Evolutionary conservation across 53 echinoderm and acorn worm genomes (phyloP).

Genomic region (Mesocentrotus franciscanus): DNA sequence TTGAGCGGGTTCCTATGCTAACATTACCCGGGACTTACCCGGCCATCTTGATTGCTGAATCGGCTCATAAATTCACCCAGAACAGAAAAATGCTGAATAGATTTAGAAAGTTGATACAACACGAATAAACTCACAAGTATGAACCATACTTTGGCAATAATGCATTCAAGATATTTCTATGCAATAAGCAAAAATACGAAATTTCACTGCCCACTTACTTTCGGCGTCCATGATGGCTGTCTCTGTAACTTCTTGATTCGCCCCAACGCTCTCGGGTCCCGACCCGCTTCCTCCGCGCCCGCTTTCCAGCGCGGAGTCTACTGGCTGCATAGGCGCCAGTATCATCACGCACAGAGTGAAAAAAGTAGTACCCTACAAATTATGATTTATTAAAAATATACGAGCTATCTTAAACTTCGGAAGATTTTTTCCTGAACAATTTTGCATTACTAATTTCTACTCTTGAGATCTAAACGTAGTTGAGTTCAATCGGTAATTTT

Average conservation of each 20-base stretch:
- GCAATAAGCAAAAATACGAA: neutral
- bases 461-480: neutral
- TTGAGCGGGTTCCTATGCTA: slow-evolving; percentile 65
- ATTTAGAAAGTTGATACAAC: neutral
- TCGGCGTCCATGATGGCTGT: slow-evolving; percentile 60
- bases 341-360: slow-evolving; percentile 56
- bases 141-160: neutral
- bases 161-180: neutral
- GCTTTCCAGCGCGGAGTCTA: slow-evolving; percentile 40
- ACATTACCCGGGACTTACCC: slow-evolving; percentile 68
- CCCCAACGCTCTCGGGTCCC: slow-evolving; percentile 89
- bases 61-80: slow-evolving; percentile 50
- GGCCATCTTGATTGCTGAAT: slow-evolving; percentile 68
- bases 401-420: neutral
- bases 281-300: slow-evolving; percentile 90
- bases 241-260: slow-evolving; percentile 65
- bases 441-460: neutral
- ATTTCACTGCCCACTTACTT: slow-evolving; percentile 43
- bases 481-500: slow-evolving; percentile 53
- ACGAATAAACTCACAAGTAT: slow-evolving; percentile 4
- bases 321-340: slow-evolving; percentile 27
- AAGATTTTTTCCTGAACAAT: neutral
- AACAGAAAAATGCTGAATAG: neutral
- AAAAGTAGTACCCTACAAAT: slow-evolving; percentile 61
- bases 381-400: neutral